These are phyloP conservation scores for Galerucella nymphaeae DNA, from an alignment of 2,888 invertebrate genomes.

Conservation along the genomic window DNA sequence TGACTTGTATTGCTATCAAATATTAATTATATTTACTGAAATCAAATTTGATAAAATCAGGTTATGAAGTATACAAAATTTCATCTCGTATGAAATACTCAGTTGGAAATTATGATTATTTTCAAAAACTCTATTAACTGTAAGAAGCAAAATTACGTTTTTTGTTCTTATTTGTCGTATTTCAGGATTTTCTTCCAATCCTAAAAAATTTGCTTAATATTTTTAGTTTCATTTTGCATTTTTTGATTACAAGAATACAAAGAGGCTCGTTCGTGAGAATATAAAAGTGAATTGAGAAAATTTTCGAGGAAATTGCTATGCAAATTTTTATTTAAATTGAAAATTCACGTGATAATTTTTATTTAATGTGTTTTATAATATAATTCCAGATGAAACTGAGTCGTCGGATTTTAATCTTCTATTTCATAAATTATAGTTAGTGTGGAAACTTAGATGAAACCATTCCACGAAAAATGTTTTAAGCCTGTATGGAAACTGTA, in stretches of 20 bases:
- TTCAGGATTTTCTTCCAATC: not conserved
- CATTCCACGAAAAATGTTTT: slow-evolving; percentile 10
- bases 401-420: slow-evolving; percentile 13
- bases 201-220: slow-evolving; percentile 41
- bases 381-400: slow-evolving; percentile 28
- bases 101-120: too few relatives aligned
- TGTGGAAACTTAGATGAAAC: slow-evolving; percentile 9
- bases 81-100: too few relatives aligned
- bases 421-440: slow-evolving; percentile 21
- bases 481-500: too few relatives aligned
- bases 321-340: slow-evolving; percentile 45
- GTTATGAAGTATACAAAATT: too few relatives aligned
- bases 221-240: slow-evolving; percentile 34
- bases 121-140: too few relatives aligned
- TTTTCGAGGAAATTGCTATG: slow-evolving; percentile 45
- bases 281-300: slow-evolving; percentile 48
- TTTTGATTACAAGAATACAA: slow-evolving; percentile 33
- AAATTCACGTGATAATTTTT: slow-evolving; percentile 45
- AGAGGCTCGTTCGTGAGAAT: slow-evolving; percentile 40
- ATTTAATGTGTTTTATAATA: slow-evolving; percentile 41
- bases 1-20: too few relatives aligned
- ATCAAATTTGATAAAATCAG: too few relatives aligned
- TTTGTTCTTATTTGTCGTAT: not conserved
- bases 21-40: too few relatives aligned
- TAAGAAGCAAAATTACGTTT: not conserved